Base-by-base conservation (phyloP, 2,113 vertebrate genomes). In the Callocephalon fimbriatum region DNA sequence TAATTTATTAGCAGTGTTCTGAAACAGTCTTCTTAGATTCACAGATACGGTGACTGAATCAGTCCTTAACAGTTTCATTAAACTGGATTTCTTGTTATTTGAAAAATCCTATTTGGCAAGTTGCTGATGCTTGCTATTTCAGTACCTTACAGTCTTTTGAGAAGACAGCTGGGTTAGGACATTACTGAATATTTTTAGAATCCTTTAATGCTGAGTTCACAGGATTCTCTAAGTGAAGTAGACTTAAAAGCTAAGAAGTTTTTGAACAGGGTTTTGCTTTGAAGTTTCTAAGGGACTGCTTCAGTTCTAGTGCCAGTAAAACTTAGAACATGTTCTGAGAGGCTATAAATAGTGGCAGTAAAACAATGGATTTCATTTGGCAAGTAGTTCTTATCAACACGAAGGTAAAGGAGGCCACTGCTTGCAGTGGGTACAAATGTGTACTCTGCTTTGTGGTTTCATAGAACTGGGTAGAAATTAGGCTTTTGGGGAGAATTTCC, bases 101-200 rank as follows among this genome's bases (percentile, higher is more conserved):
- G 65, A 74, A 93, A 95, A 93, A 90, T 50, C 74, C 71, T 86
- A 10, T 96, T 79, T 3, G 32, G 89, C 93, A 93, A 94, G 53
- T 67, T 96, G 96, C 92, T 97, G 94, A 94, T 10, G 27, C 71
- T 96, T 93, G 83, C 86, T 96, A 9, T 96, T 97, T 95, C 81
- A 54, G 92, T 94, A 87, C 81, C 61, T 96, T 82, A 62, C 18
- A 77, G 61, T 51, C 91, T 86, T 94, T 62, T 50, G 83, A 93
- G 91, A 82, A 90, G 93, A 93, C 94, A 95, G 81, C 93, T 95
- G 72, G 42, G 86, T 88, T 96, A 96, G 93, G 95, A 88, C 78
- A 80, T 97, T 96, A 96, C 66, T 95, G 96, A 94, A 77, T 97
- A 97, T 94, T 92, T 95, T 96, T 97, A 95, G 91, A 95, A 75